Base-by-base conservation (phyloP, 2,888 invertebrate genomes). In the Hypena proboscidalis region DNA sequence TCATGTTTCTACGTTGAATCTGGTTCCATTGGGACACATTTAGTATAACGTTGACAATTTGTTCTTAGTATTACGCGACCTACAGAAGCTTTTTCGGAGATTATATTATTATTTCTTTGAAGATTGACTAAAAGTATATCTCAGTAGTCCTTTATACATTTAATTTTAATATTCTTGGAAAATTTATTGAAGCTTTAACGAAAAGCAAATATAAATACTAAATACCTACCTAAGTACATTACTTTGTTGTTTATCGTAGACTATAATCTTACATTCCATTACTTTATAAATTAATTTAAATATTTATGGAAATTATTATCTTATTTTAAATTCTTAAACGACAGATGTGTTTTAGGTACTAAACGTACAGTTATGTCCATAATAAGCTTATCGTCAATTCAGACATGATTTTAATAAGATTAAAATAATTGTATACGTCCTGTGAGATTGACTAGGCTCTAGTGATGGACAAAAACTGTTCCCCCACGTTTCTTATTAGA, bases 391-490 rank as follows among this genome's bases (percentile, higher is more conserved):
- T 47, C 73, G 54, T 34, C 31, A 30, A 54, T 64, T 57, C 55
- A 69, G 76, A 72, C 77, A 77, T 77, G 87, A 89, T 88, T 86
- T 84, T 85, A 85, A 86, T 83, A 85, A 88, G 89, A 89, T 90
- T 89, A 90, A 81, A 89, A 89, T 90, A 90, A 90, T 88, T 89
- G 89, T 90, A 84, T 77, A 75, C 77, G 77, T 85, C 84, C 83
- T 83, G 77, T 55, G 74, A 86, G 85, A 84, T 81, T 80, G 81
- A 80, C 80, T 82, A 67, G 68, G 61, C 71, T 80, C 77, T 75
- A 74, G 80, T 78, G 82, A 72, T 74, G 70, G 67, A 82, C 77
- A 81, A 83, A 83, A 84, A 84, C 74, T 70, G 45, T 67, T 56
- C 54, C 70, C n/a, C 69, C 65, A 74, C 72, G 72, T 70, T 70